Percentiles rank a stretch among this genome's conserved stretches.
Evolutionary conservation across 2,888 invertebrate genomes (phyloP).

Genomic region (Caenorhabditis angaria): DNA sequence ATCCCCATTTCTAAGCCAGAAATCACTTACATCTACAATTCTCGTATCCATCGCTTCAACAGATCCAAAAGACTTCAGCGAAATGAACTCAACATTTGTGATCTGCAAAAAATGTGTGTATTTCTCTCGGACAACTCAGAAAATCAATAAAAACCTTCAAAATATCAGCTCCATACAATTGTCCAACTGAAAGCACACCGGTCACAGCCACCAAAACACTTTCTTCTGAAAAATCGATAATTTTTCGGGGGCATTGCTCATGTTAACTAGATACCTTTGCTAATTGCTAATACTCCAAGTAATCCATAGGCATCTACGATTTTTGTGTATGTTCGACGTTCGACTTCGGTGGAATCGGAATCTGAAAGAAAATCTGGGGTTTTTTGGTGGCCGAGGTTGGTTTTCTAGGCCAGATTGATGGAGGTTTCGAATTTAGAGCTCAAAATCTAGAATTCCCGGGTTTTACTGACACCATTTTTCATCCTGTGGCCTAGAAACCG

Average conservation of each 20-base stretch:
- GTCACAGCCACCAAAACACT: constrained; percentile 91
- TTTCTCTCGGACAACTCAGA: background rate
- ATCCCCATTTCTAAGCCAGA: no score
- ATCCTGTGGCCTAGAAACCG: no score
- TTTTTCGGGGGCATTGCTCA: background rate
- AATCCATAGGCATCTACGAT: constrained; percentile 94
- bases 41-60: constrained; percentile 58
- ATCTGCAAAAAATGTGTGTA: constrained; percentile 34
- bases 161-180: constrained; percentile 91
- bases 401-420: no score
- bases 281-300: constrained; percentile 85
- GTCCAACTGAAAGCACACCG: constrained; percentile 94
- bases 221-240: constrained; percentile 76
- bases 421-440: no score
- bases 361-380: constrained; percentile 75
- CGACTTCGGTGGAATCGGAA: constrained; percentile 86
- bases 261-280: constrained; percentile 20
- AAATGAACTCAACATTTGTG: constrained; percentile 66
- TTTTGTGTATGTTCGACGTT: constrained; percentile 88
- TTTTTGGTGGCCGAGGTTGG: background rate
- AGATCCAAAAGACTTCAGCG: constrained; percentile 53
- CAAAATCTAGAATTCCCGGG: no score
- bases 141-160: constrained; percentile 75
- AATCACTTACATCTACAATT: constrained; percentile 60
- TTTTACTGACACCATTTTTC: no score